Base-by-base conservation (phyloP, 2,888 invertebrate genomes). In the Congeria kusceri region DNA sequence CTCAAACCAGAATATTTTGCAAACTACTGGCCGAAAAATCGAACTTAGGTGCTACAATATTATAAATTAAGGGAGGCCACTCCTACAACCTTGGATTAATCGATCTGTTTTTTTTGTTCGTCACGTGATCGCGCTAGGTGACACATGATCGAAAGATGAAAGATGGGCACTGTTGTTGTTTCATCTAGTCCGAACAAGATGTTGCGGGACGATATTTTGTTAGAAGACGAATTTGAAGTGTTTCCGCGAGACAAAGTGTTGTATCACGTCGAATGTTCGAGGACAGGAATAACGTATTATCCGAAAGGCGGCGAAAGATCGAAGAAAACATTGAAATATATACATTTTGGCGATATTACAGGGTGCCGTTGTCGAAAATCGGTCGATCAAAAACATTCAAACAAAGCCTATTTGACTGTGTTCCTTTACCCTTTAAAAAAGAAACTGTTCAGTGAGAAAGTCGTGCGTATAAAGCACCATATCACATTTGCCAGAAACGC, bases 391-490 rank as follows among this genome's bases (percentile, higher is more conserved):
- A 86, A 79, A 77, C 78, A 77, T 62, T 58, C 29, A 32, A 77
- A 39, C 83, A 86, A 66, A 81, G 85, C 69, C 57, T 92, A 89
- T 72, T 82, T 93, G 20, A 88, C 91, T 9, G 64, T 92, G 7
- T 92, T 89, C 87, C 84, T 89, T 4, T 93, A 93, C 73, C 92
- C 92, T 4, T 87, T 89, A 64, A 81, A 83, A 64, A 90, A 88
- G 75, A 90, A 89, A 75, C n/a, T 90, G 5, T 86, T 89, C 32
- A 86, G 87, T 68, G 88, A 89, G 46, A 89, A 89, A 72, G 84
- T 77, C 67, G 72, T 85, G 20, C 81, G 93, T 46, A 77, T 81
- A 57, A 80, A 90, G 78, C 70, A 86, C 39, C 83, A 85, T 15
- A 69, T 91, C 18, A 89, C 89, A 13, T 88, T 92, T 83, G 88